Base-by-base conservation (phyloP, 2,113 vertebrate species). In the Pholis gunnellus region DNA sequence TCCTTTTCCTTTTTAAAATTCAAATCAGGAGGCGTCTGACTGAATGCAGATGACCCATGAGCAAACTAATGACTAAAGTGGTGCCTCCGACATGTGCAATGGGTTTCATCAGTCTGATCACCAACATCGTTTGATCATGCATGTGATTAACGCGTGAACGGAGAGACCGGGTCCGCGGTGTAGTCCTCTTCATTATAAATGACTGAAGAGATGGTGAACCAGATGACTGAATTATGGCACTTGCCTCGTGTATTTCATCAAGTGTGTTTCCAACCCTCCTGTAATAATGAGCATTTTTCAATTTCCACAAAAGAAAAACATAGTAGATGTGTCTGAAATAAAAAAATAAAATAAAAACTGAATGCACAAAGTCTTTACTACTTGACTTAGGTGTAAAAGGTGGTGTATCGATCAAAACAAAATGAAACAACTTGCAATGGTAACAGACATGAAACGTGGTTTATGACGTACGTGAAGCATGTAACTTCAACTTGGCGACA, bases 61-160 rank as follows among this genome's bases (percentile, higher is more conserved):
- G 52, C 17, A n/a, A 38, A 46, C 42, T 67, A 40, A 79, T 40
- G 72, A 71, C 38, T 14, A 17, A 11, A 29, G 75, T 6, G 27
- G 27, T 76, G 20, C 31, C 38, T 54, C 56, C 36, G 40, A 68
- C 48, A 9, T 42, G 63, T 52, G 63, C 54, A 79, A 86, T 72
- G 64, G 18, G 34, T 52, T 67, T 54, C 56, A 75, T 80, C 57
- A 27, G 38, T 79, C 63, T 38, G 75, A 72, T 70, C 80, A 73
- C 67, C 27, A 0, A 2, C 6, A 2, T 54, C 75, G 22, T 34
- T n/a, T 27, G 65, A 57, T 46, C 38, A 72, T 63, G 74, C 77
- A 63, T 76, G 44, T 29, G 63, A 76, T 74, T 83, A 79, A 63
- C 18, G 5, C 50, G 44, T 52, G 50, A 68, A 9, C 17, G 25